A percentile compares a stretch with the other conserved stretches of the same genome.
phyloP scores from a whole-genome alignment of 2,888 invertebrate genomes.

The Cloeon dipterum region DNA sequence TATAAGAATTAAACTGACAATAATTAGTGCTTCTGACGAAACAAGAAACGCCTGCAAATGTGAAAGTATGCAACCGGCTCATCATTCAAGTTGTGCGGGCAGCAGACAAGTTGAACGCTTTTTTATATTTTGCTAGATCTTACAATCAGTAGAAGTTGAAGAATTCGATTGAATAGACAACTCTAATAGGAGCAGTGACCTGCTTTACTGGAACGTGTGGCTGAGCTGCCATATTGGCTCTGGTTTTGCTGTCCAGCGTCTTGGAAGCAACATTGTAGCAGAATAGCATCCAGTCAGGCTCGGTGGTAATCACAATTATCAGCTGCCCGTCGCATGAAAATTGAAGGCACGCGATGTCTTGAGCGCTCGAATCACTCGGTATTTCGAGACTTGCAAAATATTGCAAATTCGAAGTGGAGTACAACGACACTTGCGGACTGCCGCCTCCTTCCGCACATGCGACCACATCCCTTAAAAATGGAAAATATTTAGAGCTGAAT shows the following conservation, averaged over 20 bases:
- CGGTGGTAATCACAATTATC: conserved; percentile 54
- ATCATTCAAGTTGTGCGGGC: background rate
- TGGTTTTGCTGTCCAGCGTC: conserved; percentile 49
- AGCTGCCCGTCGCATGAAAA: conserved; percentile 68
- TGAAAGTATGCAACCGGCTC: background rate
- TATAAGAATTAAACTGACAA: too few relatives aligned
- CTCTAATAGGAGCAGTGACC: too few relatives aligned
- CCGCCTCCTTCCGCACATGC: conserved; percentile 26
- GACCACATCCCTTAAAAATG: conserved; percentile 30
- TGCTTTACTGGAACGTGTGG: conserved; percentile 36
- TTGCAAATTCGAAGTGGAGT: conserved; percentile 43
- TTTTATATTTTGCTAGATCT: too few relatives aligned
- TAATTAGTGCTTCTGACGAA: too few relatives aligned
- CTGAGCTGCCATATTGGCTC: conserved; percentile 40
- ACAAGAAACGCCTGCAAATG: too few relatives aligned
- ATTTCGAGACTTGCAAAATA: conserved; percentile 39
- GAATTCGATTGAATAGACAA: too few relatives aligned
- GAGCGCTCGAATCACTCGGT: conserved; percentile 24
- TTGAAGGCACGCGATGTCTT: conserved; percentile 42
- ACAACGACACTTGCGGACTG: conserved; percentile 41
- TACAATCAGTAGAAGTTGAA: too few relatives aligned
- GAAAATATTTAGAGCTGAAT: conserved; percentile 1
- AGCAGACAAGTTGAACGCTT: too few relatives aligned
- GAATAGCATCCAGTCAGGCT: conserved; percentile 61
- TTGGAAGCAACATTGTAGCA: conserved; percentile 66